phyloP scores from a whole-genome alignment of 2,888 invertebrate genomes.

The Lamproptera curius region DNA sequence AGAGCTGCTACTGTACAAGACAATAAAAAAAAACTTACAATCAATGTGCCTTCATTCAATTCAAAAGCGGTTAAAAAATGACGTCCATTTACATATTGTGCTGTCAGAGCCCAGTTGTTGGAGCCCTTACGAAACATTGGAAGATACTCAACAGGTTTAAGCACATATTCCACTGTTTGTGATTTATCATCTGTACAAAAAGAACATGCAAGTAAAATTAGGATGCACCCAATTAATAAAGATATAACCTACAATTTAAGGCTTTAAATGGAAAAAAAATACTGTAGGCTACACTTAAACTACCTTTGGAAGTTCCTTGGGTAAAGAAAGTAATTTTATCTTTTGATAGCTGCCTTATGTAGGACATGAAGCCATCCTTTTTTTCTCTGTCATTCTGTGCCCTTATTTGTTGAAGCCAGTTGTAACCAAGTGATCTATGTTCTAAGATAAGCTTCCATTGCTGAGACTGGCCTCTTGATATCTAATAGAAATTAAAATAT shows the following conservation, averaged over 20 bases:
- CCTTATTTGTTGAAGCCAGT: conserved; percentile 78
- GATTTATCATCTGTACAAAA: conserved; percentile 54
- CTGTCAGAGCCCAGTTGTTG: conserved; percentile 65
- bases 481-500: conserved; percentile 64
- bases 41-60: conserved; percentile 65
- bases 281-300: neutral
- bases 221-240: too few species aligned
- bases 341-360: conserved; percentile 68
- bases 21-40: too few species aligned
- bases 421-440: conserved; percentile 84
- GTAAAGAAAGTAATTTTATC: conserved; percentile 70
- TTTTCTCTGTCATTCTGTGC: conserved; percentile 62
- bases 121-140: conserved; percentile 62
- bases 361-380: conserved; percentile 69
- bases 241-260: too few species aligned
- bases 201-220: conserved; percentile 3
- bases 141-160: conserved; percentile 64
- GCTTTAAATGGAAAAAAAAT: neutral
- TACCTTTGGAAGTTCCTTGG: conserved; percentile 68
- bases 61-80: conserved; percentile 73
- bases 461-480: conserved; percentile 84
- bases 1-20: too few species aligned
- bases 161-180: conserved; percentile 61
- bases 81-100: conserved; percentile 72
- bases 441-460: conserved; percentile 92